Conservation (phyloP, 2,113 vertebrate genomes). For the Xenus cinereus region DNA sequence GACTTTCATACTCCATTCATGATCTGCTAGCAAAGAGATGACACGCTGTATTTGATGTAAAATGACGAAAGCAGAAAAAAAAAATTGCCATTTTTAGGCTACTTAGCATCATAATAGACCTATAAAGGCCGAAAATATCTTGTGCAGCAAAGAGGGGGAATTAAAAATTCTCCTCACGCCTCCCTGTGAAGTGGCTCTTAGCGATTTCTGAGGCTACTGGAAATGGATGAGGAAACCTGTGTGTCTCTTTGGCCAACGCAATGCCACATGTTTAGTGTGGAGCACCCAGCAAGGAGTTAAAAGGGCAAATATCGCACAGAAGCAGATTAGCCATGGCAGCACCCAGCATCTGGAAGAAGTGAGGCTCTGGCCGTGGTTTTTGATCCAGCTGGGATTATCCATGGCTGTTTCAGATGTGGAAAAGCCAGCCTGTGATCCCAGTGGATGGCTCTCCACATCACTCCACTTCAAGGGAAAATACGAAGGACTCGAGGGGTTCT, state of each 20-base stretch:
- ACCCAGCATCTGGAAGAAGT: neutral
- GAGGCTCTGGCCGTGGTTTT: accelerated
- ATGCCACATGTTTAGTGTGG: accelerated
- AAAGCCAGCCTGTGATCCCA: neutral
- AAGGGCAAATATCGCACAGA: neutral
- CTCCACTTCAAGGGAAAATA: neutral
- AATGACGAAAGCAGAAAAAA: neutral
- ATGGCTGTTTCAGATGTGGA: neutral
- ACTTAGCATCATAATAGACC: slow-evolving; percentile 10
- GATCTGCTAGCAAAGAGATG: neutral
- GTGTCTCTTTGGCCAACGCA: neutral
- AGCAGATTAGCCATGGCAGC: neutral
- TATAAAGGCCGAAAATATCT: neutral
- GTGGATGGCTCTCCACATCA: neutral
- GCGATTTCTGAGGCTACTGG: neutral
- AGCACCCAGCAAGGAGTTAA: neutral
- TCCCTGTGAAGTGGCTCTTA: neutral
- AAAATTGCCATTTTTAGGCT: neutral
- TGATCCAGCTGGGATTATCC: neutral
- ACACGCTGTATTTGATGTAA: neutral
- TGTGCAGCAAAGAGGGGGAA: neutral
- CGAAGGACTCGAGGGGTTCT: neutral
- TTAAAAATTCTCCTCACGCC: neutral
- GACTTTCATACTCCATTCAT: neutral
- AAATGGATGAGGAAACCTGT: neutral